phyloP scores from a whole-genome alignment of 2,797 vertebrate species.

The Clarias laeviceps region DNA sequence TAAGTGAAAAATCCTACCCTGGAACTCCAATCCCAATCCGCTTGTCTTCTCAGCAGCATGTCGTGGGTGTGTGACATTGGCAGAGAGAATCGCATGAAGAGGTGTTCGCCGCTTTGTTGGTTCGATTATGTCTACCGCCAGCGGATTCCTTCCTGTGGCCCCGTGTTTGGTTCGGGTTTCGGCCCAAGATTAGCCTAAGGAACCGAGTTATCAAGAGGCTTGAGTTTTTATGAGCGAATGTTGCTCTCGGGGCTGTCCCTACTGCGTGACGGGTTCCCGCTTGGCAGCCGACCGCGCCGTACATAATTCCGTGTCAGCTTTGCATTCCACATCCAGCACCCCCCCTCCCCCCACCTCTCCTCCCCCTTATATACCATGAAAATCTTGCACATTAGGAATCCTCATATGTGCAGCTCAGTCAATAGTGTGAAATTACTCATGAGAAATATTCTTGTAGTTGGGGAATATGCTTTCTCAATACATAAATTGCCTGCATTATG shows the following conservation, averaged over 20 bases:
- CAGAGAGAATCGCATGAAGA: conserved; percentile 32
- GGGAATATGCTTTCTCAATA: conserved; percentile 3
- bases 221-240: conserved; percentile 21
- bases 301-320: conserved; percentile 34
- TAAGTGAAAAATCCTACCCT: conserved; percentile 9
- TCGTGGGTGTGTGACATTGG: conserved; percentile 44
- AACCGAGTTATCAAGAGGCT: conserved; percentile 42
- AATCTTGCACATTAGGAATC: background rate
- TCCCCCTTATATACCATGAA: background rate
- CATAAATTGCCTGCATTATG: background rate
- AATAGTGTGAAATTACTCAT: background rate
- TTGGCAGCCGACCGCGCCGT: conserved; percentile 28
- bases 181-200: conserved; percentile 21
- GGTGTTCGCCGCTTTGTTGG: conserved; percentile 34
- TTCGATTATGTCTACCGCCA: conserved; percentile 42
- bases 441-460: background rate
- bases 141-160: conserved; percentile 25
- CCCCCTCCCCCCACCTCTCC: too few relatives aligned
- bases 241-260: conserved; percentile 25
- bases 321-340: background rate
- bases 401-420: background rate
- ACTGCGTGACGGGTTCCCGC: conserved; percentile 12
- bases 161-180: conserved; percentile 23
- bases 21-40: conserved; percentile 4
- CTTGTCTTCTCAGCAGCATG: conserved; percentile 5